These are phyloP conservation scores for Plusia festucae DNA, from an alignment of 2,888 invertebrate species.

Conservation along the genomic window DNA sequence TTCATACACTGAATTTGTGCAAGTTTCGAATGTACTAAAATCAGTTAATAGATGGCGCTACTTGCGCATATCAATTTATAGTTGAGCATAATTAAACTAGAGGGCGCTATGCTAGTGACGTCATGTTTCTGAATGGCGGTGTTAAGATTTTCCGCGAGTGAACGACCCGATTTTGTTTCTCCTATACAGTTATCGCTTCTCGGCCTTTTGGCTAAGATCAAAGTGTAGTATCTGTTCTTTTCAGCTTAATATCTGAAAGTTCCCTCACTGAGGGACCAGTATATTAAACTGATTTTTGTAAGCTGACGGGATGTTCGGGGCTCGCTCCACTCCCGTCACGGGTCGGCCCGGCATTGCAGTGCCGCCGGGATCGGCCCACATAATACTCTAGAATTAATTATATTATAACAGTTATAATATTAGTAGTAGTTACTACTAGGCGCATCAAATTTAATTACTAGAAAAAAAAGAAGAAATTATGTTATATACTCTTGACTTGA, in stretches of 20 bases:
- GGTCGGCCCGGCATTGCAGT: conserved; percentile 24
- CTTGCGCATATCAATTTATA: too few species aligned
- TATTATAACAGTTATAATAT: too few species aligned
- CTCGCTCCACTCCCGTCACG: conserved; percentile 21
- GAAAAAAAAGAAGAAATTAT: too few species aligned
- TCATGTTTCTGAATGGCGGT: background rate
- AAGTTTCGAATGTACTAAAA: too few species aligned
- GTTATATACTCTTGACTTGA: too few species aligned
- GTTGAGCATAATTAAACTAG: background rate
- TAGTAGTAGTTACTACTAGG: too few species aligned
- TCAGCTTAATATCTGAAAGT: conserved; percentile 20
- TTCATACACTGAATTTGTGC: too few species aligned
- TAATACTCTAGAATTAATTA: background rate
- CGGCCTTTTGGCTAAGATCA: conserved; percentile 20
- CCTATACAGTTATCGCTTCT: conserved; percentile 1
- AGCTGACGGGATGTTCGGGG: conserved; percentile 17
- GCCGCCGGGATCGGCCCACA: conserved; percentile 15
- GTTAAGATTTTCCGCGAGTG: background rate
- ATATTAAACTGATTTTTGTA: conserved; percentile 20
- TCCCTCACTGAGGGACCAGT: conserved; percentile 19
- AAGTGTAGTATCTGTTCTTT: conserved; percentile 20
- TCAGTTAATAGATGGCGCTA: too few species aligned
- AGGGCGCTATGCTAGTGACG: background rate
- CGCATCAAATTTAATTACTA: too few species aligned
- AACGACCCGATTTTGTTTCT: background rate